A percentile compares a stretch with the other conserved stretches of the same genome.
These are phyloP conservation scores for Notothenia rossii DNA, from an alignment of 2,113 vertebrate species.

Conservation along the genomic window DNA sequence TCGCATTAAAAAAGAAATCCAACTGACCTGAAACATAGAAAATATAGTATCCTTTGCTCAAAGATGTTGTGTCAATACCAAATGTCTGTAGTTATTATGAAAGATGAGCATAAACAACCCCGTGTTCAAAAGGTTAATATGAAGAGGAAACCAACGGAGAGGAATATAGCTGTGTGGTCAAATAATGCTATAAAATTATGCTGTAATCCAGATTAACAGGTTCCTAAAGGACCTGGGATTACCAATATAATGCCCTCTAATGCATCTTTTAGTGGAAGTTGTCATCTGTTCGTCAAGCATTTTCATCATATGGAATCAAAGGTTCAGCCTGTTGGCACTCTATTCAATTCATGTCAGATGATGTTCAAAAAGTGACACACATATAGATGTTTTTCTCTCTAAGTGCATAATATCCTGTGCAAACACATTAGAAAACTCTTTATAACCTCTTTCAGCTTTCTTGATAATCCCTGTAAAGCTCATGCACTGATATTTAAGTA, in stretches of 20 bases:
- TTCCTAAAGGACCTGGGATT: slow-evolving; percentile 70
- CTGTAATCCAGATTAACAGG: slow-evolving; percentile 79
- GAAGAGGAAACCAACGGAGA: slow-evolving; percentile 22
- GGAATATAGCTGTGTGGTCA: slow-evolving; percentile 16
- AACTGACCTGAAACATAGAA: background rate
- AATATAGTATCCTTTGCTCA: background rate
- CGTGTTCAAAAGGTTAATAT: slow-evolving; percentile 10
- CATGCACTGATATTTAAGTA: background rate
- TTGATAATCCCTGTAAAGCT: slow-evolving; percentile 45
- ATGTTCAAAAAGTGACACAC: slow-evolving; percentile 21
- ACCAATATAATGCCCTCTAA: slow-evolving; percentile 79
- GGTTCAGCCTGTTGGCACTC: slow-evolving; percentile 22
- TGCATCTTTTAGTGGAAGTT: slow-evolving; percentile 76
- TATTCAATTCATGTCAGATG: slow-evolving; percentile 11
- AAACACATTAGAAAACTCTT: slow-evolving; percentile 45
- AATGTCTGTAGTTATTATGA: background rate
- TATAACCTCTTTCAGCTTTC: slow-evolving; percentile 4
- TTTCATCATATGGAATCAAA: slow-evolving; percentile 62
- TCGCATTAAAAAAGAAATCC: background rate
- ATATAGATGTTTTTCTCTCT: slow-evolving; percentile 32
- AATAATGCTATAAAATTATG: slow-evolving; percentile 58
- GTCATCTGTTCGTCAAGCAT: slow-evolving; percentile 19
- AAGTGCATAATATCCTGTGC: slow-evolving; percentile 10
- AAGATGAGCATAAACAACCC: slow-evolving; percentile 5
- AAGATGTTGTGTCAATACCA: background rate